Base-by-base conservation (phyloP, 2,113 vertebrate species). In the Notarius lentiginosus region DNA sequence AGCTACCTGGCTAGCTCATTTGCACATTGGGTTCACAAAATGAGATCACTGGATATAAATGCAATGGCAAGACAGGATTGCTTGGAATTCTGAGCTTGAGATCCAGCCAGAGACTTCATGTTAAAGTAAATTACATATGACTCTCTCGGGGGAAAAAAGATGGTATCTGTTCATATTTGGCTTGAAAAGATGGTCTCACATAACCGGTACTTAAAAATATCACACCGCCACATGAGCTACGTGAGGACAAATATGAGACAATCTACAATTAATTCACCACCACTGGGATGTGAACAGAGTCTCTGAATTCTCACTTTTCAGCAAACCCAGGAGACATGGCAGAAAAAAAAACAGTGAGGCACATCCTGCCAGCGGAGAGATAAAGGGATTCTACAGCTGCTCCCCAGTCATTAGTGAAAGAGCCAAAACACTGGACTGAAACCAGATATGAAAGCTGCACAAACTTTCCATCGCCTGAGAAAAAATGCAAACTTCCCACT, bases 371-470 rank as follows among this genome's bases (percentile, higher is more conserved):
- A 70, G 60, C 84, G 58, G 66, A 84, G 61, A 91, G 90, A 93
- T 88, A 88, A 91, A 91, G 66, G 73, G 73, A 86, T 79, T 77
- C 85, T 82, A 65, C 79, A 87, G 77, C 73, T 82, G 82, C 84
- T 89, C 79, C 76, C 47, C 27, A 51, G 66, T 84, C 68, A 47
- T 85, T 86, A 85, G 22, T 51, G 34, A 86, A 73, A 24, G 34
- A 70, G 22, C 22, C 24, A 56, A 68, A 86, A 66, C 2, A 18
- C 55, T 73, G 85, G 79, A 51, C 53, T 27, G 66, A 79, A 86
- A 86, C 53, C 65, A 51, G 79, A 79, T 72, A 66, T 15, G 51
- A 79, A 82, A 61, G 34, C 72, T 6, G 24, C 15, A 47, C 14
- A 55, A 18, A 68, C 20, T 56, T 66, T 76, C 47, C 49, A 58